These are phyloP conservation scores for Drosophila teissieri DNA, from an alignment of 1,140 invertebrate species.

Conservation along the genomic window DNA sequence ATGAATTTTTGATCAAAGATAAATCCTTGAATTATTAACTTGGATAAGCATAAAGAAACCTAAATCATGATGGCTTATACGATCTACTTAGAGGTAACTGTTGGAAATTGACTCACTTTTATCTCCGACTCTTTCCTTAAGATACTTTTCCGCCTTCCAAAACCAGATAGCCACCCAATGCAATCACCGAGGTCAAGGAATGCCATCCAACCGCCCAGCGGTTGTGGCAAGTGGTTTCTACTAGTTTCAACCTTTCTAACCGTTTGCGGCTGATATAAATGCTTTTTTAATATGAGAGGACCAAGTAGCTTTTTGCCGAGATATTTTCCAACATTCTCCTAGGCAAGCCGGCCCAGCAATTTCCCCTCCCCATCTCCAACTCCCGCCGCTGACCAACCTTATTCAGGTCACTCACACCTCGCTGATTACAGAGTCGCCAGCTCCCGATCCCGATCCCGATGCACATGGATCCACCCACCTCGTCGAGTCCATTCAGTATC, in stretches of 20 bases:
- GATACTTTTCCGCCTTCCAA: background rate
- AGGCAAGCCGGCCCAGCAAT: constrained; percentile 9
- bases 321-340: constrained; percentile 31
- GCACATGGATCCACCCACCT: constrained; percentile 41
- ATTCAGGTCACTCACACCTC: constrained; percentile 75
- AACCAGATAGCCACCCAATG: background rate
- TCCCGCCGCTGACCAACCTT: constrained; percentile 20
- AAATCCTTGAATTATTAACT: no score
- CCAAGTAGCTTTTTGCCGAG: constrained; percentile 24
- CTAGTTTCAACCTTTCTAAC: constrained; percentile 38
- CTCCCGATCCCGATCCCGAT: constrained; percentile 35
- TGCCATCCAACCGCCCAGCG: constrained; percentile 14
- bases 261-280: constrained; percentile 32
- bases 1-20: background rate
- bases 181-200: constrained; percentile 22
- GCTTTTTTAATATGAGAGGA: constrained; percentile 55
- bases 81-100: background rate
- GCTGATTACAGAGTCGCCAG: constrained; percentile 47
- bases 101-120: background rate
- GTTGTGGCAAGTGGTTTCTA: constrained; percentile 17
- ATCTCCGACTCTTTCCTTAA: background rate
- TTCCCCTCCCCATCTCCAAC: constrained; percentile 10
- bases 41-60: no score
- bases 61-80: background rate
- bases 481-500: background rate